Evolutionary conservation across 2,888 invertebrate species (phyloP).

Genomic region (Macrophya annulata): DNA sequence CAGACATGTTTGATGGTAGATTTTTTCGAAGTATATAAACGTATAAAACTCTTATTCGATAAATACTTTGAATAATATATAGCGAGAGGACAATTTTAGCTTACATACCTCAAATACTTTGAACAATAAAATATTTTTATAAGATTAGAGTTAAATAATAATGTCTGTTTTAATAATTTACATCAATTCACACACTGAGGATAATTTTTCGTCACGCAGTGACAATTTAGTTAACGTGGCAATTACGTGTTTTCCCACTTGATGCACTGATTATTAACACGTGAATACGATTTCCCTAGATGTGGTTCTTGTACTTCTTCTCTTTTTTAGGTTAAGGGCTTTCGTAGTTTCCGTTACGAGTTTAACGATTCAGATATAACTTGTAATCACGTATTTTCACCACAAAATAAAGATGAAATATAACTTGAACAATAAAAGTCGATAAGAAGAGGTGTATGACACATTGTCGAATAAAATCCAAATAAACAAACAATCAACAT

Average conservation of each 20-base stretch:
- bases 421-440: background rate
- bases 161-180: background rate
- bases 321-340: background rate
- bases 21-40: background rate
- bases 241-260: background rate
- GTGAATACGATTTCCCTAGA: background rate
- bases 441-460: background rate
- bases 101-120: background rate
- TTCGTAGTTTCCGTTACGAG: background rate
- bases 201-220: background rate
- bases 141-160: background rate
- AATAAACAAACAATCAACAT: background rate
- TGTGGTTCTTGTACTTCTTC: background rate
- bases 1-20: background rate
- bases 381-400: background rate
- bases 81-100: background rate
- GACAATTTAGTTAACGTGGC: slow-evolving; percentile 15
- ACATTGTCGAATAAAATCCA: background rate
- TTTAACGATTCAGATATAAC: background rate
- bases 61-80: background rate
- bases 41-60: background rate
- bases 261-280: background rate
- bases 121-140: background rate
- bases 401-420: background rate
- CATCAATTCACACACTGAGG: background rate